Evolutionary conservation across 2,888 invertebrate genomes (phyloP).

Genomic region (Nesidiocoris tenuis): DNA sequence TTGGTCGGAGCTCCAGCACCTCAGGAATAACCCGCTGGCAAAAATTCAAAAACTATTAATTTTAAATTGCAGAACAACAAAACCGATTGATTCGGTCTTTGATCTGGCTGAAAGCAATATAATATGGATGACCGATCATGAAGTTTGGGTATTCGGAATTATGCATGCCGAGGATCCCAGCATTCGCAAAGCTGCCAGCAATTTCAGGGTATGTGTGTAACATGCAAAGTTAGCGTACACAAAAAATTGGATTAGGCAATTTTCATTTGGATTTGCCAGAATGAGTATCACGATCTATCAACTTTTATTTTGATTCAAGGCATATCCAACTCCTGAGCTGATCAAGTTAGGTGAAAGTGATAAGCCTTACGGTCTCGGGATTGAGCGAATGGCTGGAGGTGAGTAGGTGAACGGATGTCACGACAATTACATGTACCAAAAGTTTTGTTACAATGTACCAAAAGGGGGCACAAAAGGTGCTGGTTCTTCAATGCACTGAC

Average conservation of each 20-base stretch:
- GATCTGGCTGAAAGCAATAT: constrained; percentile 56
- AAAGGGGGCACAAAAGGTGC: too few species aligned
- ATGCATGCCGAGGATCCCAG: constrained; percentile 57
- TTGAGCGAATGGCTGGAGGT: constrained; percentile 38
- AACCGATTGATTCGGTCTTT: constrained; percentile 43
- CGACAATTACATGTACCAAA: too few species aligned
- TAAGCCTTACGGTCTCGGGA: constrained; percentile 8
- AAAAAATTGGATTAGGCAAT: neutral
- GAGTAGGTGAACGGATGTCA: too few species aligned
- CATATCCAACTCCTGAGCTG: constrained; percentile 24
- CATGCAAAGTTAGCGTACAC: too few species aligned
- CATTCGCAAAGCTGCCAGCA: constrained; percentile 14
- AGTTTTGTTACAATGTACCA: too few species aligned
- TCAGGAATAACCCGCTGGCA: too few species aligned
- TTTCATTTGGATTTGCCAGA: too few species aligned
- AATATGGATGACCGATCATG: constrained; percentile 66
- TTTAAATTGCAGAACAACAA: constrained; percentile 19
- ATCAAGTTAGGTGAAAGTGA: constrained; percentile 22
- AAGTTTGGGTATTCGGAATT: constrained; percentile 66
- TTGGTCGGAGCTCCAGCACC: too few species aligned
- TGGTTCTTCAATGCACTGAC: too few species aligned
- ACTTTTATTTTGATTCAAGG: constrained; percentile 16
- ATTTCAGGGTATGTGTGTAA: constrained; percentile 33
- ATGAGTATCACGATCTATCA: too few species aligned
- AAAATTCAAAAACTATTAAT: neutral